Evolutionary conservation across 2,888 invertebrate species (phyloP).

Genomic region (Mycalesis mineus): DNA sequence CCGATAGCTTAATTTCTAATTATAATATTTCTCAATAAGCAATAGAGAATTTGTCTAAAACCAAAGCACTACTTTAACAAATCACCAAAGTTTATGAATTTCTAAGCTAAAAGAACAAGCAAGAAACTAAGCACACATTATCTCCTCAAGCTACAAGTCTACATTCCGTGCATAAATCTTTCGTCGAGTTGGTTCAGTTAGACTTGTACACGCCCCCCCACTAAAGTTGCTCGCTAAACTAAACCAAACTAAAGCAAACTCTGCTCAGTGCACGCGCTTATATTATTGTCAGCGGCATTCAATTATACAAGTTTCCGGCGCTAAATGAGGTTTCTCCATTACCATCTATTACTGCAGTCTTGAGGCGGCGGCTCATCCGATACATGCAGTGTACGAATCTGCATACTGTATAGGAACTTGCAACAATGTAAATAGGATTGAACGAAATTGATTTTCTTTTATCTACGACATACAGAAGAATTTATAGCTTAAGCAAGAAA

Average conservation of each 20-base stretch:
- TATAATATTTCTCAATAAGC: no score
- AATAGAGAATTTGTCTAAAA: background rate
- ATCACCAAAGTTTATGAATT: no score
- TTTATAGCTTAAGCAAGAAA: no score
- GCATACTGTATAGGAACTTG: no score
- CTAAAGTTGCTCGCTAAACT: constrained; percentile 2
- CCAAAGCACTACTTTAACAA: no score
- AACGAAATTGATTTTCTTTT: no score
- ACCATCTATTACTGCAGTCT: constrained; percentile 12
- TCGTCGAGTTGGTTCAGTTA: constrained; percentile 5
- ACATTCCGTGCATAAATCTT: constrained; percentile 1
- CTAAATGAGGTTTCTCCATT: constrained; percentile 20
- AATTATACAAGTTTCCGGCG: constrained; percentile 16
- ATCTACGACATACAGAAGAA: no score
- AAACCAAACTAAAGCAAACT: constrained; percentile 10
- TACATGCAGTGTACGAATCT: background rate
- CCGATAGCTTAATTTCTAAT: no score
- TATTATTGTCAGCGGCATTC: constrained; percentile 15
- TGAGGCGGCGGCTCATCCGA: background rate
- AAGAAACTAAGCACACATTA: background rate
- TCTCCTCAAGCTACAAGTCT: background rate
- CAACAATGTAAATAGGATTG: no score
- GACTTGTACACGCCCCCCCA: background rate
- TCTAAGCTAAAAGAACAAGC: no score
- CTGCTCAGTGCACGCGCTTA: constrained; percentile 3